Percentiles rank a stretch among this genome's conserved stretches.
Conservation (phyloP, 64 coral and sea anemone species). For the Acropora tenuis region DNA sequence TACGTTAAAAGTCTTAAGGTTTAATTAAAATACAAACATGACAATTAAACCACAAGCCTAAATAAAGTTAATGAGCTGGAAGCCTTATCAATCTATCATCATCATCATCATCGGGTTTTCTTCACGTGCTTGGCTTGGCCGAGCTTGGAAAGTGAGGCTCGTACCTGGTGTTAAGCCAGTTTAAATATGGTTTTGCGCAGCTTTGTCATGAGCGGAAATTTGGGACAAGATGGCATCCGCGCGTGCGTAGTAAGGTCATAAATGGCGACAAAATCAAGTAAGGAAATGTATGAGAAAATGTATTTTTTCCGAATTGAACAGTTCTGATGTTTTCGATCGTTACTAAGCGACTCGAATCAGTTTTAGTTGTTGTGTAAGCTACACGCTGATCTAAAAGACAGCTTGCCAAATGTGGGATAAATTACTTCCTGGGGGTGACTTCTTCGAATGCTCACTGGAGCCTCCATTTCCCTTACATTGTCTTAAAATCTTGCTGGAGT, state of each 20-base stretch:
- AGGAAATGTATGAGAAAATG: not conserved
- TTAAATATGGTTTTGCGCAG: too few relatives aligned
- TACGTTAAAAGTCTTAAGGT: too few relatives aligned
- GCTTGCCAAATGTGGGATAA: not conserved
- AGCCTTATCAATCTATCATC: too few relatives aligned
- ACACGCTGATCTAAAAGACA: not conserved
- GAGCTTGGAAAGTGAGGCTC: too few relatives aligned
- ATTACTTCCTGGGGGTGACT: not conserved
- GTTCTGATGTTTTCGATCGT: not conserved
- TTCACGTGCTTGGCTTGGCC: too few relatives aligned
- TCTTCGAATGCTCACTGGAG: not conserved
- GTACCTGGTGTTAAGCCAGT: too few relatives aligned
- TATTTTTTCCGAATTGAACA: not conserved
- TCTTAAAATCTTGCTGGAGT: constrained; percentile 1
- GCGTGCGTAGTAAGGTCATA: constrained; percentile 14
- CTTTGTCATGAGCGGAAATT: too few relatives aligned
- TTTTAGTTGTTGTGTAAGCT: not conserved
- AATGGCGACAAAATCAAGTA: not conserved
- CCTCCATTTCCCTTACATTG: not conserved
- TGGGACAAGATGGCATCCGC: not conserved
- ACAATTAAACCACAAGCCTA: too few relatives aligned
- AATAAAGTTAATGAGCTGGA: too few relatives aligned
- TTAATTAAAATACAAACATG: too few relatives aligned
- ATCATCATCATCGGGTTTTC: too few relatives aligned
- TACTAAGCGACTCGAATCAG: not conserved